Base-by-base conservation (phyloP, 2,797 vertebrate genomes). In the Lithobates pipiens region DNA sequence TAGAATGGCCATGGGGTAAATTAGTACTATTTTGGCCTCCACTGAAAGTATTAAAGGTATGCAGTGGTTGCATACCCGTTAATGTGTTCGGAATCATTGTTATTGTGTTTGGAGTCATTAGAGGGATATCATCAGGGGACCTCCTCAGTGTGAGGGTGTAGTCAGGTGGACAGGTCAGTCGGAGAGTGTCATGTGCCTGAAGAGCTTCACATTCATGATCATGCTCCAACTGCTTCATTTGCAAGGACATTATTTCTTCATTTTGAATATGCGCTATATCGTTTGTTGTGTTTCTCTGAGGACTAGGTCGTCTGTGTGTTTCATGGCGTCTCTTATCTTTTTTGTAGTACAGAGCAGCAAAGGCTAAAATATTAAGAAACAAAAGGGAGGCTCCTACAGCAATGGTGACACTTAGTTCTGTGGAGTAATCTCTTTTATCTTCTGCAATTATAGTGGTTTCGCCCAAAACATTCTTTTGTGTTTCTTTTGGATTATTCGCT, bases 51-150 rank as follows among this genome's bases (percentile, higher is more conserved):
- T 97, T 98, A 94, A 98, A 98, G 77, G 96, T 98, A 96, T 99
- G 97, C 93, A 99, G 90, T 18, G 97, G 96, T 89, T 97, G 97
- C 96, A 98, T 97, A 79, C 93, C 95, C 86, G 96, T 95, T 91
- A 99, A 93, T 0, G 97, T 95, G 92, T 96, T 98, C 80, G 98
- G 97, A 89, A 98, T 97, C 97, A 99, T 98, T 89, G 97, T 98
- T 93, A 99, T 99, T 91, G 97, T 98, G 91, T 96, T 98, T 79
- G 98, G 96, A 0, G 97, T 96, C 97, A 98, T 98, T 67, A 99
- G 94, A 0, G 97, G 97, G 79, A 99, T 95, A 90, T 99, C 97
- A 0, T 99, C 97, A 0, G 97, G 97, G 0, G 97, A 98, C 5
- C 97, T 92, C 67, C 97, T 96, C 81, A 99, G 94, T 1, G 97